phyloP scores from a whole-genome alignment of 1,140 invertebrate species.

The Papilio glaucus region DNA sequence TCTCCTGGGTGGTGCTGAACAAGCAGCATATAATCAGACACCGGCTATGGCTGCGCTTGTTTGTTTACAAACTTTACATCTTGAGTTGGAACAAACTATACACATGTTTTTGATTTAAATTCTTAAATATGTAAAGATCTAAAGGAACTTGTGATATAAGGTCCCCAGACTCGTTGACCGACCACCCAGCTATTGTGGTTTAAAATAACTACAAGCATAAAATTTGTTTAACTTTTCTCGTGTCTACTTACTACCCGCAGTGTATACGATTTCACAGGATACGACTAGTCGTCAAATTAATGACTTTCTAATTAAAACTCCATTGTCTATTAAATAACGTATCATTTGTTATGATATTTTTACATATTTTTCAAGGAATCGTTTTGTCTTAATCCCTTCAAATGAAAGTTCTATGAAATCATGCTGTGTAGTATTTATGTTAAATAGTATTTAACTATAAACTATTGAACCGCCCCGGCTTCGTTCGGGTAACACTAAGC shows the following conservation, averaged over 20 bases:
- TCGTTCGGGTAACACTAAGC: too few relatives aligned
- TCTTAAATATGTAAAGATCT: neutral
- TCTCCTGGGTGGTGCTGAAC: too few relatives aligned
- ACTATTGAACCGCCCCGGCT: too few relatives aligned
- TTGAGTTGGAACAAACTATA: neutral
- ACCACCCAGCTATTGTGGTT: conserved; percentile 3
- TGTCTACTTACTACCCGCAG: neutral
- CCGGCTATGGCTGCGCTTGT: too few relatives aligned
- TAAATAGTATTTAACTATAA: too few relatives aligned
- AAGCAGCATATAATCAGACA: too few relatives aligned
- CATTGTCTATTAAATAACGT: neutral
- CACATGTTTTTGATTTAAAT: neutral
- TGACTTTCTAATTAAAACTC: neutral
- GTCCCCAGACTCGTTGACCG: neutral
- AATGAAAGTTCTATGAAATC: too few relatives aligned
- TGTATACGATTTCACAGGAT: neutral
- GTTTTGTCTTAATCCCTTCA: too few relatives aligned
- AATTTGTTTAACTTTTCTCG: conserved; percentile 19
- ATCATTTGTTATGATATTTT: too few relatives aligned
- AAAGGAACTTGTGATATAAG: neutral
- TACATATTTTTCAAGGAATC: too few relatives aligned
- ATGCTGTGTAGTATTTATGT: too few relatives aligned
- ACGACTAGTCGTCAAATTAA: neutral
- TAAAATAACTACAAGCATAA: conserved; percentile 12
- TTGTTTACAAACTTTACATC: too few relatives aligned